Evolutionary conservation across 23 tunicate genomes (phyloP).

Genomic region (Ascidia mentula): DNA sequence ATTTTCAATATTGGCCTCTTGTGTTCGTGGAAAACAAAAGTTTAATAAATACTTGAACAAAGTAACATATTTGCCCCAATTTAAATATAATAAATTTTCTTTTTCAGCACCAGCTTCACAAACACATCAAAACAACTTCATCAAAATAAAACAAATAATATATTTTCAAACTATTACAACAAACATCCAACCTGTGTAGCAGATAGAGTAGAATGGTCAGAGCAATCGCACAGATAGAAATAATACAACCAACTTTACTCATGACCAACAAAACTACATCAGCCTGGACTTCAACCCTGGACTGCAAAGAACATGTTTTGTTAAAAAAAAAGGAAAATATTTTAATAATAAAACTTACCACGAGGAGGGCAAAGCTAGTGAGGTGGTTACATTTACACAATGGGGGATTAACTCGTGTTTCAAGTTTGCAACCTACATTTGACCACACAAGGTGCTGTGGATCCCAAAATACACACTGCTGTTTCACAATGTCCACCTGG

Average conservation of each 20-base stretch:
- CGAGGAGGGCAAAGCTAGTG: slow-evolving; percentile 12
- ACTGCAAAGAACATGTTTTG: neutral
- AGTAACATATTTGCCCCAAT: too few relatives aligned
- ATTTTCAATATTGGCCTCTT: too few relatives aligned
- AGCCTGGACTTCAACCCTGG: slow-evolving; percentile 3
- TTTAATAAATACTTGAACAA: too few relatives aligned
- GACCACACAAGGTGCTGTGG: slow-evolving; percentile 9
- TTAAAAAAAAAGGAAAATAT: neutral
- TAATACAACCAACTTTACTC: slow-evolving; percentile 3
- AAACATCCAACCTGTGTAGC: neutral
- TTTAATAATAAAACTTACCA: too few relatives aligned
- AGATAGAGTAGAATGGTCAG: neutral
- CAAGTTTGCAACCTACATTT: slow-evolving; percentile 2
- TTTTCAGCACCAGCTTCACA: too few relatives aligned
- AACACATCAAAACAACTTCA: too few relatives aligned
- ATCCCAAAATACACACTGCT: slow-evolving; percentile 28
- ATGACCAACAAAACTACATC: neutral
- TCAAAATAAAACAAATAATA: too few relatives aligned
- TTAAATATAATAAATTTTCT: too few relatives aligned
- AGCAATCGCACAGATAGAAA: neutral
- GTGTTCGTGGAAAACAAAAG: too few relatives aligned
- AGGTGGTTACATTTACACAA: slow-evolving; percentile 10
- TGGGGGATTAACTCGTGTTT: neutral
- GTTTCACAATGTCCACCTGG: slow-evolving; percentile 30
- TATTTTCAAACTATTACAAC: too few relatives aligned